These are phyloP conservation scores for Lemur catta DNA, from an alignment of 2,797 vertebrate species.

Conservation along the genomic window DNA sequence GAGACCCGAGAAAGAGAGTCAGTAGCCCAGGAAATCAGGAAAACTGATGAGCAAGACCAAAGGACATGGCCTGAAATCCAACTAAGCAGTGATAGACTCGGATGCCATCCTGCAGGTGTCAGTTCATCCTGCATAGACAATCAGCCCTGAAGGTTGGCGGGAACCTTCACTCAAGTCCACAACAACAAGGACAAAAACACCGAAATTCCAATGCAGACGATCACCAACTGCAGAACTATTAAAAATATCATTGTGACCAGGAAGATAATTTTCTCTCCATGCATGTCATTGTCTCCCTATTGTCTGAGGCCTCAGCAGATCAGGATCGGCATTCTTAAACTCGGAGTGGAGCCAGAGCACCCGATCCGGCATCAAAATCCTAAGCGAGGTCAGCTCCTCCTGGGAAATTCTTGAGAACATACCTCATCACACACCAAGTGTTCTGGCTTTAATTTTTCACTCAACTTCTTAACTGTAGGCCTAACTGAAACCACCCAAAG, in stretches of 20 bases:
- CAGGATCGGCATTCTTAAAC: background rate
- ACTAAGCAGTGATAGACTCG: background rate
- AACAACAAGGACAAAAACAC: background rate
- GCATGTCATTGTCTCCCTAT: background rate
- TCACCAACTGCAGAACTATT: background rate
- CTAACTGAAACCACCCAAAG: conserved; percentile 59
- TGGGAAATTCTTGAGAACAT: background rate
- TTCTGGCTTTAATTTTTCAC: conserved; percentile 35
- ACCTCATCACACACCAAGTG: background rate
- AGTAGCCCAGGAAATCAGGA: conserved; percentile 59
- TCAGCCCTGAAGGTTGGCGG: background rate
- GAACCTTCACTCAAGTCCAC: background rate
- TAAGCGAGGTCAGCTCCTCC: conserved; percentile 1
- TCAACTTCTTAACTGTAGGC: background rate
- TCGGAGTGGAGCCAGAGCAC: conserved; percentile 10
- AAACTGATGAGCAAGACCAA: conserved; percentile 60
- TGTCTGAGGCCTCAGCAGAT: conserved; percentile 11
- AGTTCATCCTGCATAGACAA: background rate
- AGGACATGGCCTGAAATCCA: background rate
- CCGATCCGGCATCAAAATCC: background rate
- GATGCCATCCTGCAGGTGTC: too few species aligned
- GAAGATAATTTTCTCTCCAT: background rate
- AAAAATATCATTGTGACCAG: background rate
- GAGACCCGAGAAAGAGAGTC: conserved; percentile 23
- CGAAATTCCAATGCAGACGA: background rate